Percentiles rank a stretch among this genome's conserved stretches.
Conservation (phyloP, 2,888 invertebrate genomes). For the Drosophila greeni region DNA sequence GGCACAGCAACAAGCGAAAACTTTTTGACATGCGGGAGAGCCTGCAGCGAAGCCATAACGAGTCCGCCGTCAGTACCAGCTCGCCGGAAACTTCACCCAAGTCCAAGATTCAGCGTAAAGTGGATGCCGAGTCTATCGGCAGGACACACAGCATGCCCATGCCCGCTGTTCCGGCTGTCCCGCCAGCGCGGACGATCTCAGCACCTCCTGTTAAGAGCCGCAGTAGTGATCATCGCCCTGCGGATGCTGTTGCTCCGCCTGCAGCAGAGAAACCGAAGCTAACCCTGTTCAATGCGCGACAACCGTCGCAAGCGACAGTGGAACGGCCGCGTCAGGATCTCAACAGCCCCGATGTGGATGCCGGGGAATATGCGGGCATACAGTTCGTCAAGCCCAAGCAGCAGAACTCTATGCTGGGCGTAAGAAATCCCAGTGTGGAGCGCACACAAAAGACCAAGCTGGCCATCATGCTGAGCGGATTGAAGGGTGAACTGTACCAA, state of each 20-base stretch:
- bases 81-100: conserved; percentile 54
- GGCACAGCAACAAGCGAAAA: conserved; percentile 68
- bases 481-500: conserved; percentile 76
- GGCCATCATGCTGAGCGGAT: conserved; percentile 77
- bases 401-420: conserved; percentile 49
- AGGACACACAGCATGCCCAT: conserved; percentile 53
- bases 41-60: conserved; percentile 19
- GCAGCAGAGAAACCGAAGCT: conserved; percentile 66
- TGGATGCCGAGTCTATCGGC: conserved; percentile 39
- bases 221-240: neutral
- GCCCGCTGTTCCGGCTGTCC: conserved; percentile 43
- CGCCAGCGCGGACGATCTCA: conserved; percentile 42
- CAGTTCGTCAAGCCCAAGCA: conserved; percentile 77
- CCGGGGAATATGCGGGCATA: conserved; percentile 71
- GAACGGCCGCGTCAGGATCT: conserved; percentile 46
- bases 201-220: conserved; percentile 22
- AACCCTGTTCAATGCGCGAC: conserved; percentile 75
- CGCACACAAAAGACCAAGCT: conserved; percentile 76
- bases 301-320: conserved; percentile 53
- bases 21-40: conserved; percentile 48
- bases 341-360: conserved; percentile 46
- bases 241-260: neutral
- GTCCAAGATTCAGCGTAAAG: conserved; percentile 63
- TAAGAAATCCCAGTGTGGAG: conserved; percentile 68
- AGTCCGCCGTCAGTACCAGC: conserved; percentile 13